phyloP scores from a whole-genome alignment of 1,140 invertebrate species.

The Penaeus japonicus region DNA sequence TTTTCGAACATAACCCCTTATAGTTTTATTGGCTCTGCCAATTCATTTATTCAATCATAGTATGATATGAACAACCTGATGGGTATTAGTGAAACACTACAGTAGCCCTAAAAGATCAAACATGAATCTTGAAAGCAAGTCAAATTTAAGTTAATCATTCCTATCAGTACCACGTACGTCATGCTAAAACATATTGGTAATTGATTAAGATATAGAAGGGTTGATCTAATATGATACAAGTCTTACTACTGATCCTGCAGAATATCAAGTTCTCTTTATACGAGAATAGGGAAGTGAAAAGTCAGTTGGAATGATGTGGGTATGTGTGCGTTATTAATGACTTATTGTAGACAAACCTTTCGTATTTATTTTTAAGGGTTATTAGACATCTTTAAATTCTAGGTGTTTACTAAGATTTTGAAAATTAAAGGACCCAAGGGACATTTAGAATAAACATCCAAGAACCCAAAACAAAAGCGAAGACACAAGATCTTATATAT shows the following conservation, averaged over 20 bases:
- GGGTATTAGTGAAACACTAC: too few relatives aligned
- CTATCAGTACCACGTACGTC: not conserved
- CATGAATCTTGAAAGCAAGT: not conserved
- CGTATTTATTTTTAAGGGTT: not conserved
- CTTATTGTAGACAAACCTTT: not conserved
- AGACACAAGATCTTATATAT: too few relatives aligned
- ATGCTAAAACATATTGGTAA: not conserved
- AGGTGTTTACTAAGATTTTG: too few relatives aligned
- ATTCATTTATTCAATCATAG: too few relatives aligned
- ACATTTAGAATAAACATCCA: too few relatives aligned
- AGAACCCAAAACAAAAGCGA: too few relatives aligned
- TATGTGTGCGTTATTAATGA: not conserved
- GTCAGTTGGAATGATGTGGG: not conserved
- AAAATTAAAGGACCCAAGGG: too few relatives aligned
- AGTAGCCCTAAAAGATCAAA: not conserved
- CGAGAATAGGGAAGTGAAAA: not conserved
- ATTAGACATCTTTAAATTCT: not conserved
- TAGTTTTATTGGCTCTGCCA: too few relatives aligned
- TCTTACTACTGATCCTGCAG: not conserved
- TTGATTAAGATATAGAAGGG: not conserved
- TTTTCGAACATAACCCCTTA: too few relatives aligned
- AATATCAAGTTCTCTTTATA: not conserved
- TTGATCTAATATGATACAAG: not conserved
- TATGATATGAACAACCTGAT: too few relatives aligned
- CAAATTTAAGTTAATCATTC: not conserved